phyloP scores from a whole-genome alignment of 2,888 invertebrate species.

The Penaeus monodon region DNA sequence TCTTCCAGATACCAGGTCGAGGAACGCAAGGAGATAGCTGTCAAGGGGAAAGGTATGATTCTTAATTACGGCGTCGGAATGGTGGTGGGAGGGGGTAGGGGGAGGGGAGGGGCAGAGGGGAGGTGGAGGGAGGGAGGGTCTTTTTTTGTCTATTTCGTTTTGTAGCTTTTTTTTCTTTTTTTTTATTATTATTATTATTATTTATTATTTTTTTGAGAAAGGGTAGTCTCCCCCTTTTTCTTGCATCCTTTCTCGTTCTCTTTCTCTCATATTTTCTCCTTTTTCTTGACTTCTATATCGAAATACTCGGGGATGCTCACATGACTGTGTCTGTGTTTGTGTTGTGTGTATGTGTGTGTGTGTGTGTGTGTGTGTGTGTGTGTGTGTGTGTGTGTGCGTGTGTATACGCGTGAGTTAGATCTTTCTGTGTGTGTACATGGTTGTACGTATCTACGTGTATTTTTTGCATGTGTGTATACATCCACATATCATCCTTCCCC shows the following conservation, averaged over 20 bases:
- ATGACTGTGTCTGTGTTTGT: not conserved
- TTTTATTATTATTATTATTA: too few relatives aligned
- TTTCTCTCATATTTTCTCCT: too few relatives aligned
- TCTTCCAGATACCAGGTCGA: conserved; percentile 65
- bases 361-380: not conserved
- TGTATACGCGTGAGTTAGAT: not conserved
- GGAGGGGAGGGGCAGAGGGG: not conserved
- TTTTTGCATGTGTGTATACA: not conserved
- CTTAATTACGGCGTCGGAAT: too few relatives aligned
- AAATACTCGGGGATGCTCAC: too few relatives aligned
- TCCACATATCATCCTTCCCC: too few relatives aligned
- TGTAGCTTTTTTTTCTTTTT: too few relatives aligned
- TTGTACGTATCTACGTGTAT: not conserved
- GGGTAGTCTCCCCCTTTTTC: too few relatives aligned
- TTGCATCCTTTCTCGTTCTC: too few relatives aligned
- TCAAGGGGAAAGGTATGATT: conserved; percentile 86
- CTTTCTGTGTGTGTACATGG: not conserved
- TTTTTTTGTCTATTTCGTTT: too few relatives aligned
- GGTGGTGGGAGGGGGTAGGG: not conserved
- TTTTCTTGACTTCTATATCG: too few relatives aligned
- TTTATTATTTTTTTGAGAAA: too few relatives aligned
- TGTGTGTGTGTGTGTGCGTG: conserved; percentile 6
- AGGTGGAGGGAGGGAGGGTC: not conserved
- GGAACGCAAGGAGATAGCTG: conserved; percentile 86
- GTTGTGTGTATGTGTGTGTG: conserved; percentile 13